Evolutionary conservation across 2,113 vertebrate species (phyloP).

Genomic region (Eublepharis macularius): DNA sequence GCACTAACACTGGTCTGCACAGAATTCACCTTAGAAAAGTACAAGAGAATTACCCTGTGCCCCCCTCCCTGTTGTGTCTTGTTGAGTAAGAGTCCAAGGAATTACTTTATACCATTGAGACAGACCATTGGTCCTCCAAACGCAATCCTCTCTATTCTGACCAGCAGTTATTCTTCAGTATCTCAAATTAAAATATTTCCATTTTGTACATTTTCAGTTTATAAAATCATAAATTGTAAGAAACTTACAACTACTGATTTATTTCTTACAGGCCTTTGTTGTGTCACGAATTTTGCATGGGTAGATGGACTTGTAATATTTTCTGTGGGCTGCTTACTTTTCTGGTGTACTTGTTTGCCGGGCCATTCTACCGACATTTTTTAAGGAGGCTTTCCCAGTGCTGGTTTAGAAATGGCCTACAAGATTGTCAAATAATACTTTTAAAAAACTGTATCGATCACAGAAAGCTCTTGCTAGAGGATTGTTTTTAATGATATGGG

Average conservation of each 20-base stretch:
- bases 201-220: background rate
- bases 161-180: background rate
- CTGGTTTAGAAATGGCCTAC: constrained; percentile 51
- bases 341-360: background rate
- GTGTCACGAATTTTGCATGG: background rate
- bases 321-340: background rate
- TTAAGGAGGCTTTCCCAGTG: constrained; percentile 59
- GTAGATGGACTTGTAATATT: background rate
- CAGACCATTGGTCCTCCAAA: background rate
- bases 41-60: background rate
- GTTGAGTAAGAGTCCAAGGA: background rate
- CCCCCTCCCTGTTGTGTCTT: too few relatives aligned
- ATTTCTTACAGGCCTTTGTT: background rate
- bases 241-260: background rate
- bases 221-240: background rate
- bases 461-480: constrained; percentile 65
- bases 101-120: background rate
- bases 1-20: background rate
- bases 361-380: constrained; percentile 15
- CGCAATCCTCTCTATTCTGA: background rate
- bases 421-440: constrained; percentile 40
- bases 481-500: constrained; percentile 63
- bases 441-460: constrained; percentile 9
- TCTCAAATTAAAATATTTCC: background rate
- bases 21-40: background rate